These are phyloP conservation scores for Spilarctia lutea DNA, from an alignment of 2,888 invertebrate genomes.

Conservation along the genomic window DNA sequence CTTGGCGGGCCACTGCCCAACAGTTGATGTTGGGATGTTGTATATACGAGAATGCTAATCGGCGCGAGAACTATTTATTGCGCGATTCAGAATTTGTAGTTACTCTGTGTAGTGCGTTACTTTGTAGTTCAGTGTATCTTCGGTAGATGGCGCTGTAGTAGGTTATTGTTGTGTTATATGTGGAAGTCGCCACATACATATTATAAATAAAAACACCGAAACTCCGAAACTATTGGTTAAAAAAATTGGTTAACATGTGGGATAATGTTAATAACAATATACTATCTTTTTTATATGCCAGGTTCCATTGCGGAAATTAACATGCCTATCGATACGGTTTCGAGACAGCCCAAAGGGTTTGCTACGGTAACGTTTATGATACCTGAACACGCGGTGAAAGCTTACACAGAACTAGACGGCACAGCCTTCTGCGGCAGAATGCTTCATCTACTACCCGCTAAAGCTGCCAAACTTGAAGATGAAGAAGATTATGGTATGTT, in stretches of 20 bases:
- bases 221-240: no score
- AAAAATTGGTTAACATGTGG: background rate
- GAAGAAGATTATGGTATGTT: constrained; percentile 76
- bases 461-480: constrained; percentile 86
- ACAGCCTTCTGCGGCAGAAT: constrained; percentile 95
- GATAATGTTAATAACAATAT: background rate
- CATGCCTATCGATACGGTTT: constrained; percentile 94
- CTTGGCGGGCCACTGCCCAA: no score
- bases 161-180: no score
- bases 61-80: no score
- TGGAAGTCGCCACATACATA: no score
- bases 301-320: constrained; percentile 95
- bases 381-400: constrained; percentile 97
- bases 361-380: constrained; percentile 97
- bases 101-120: no score
- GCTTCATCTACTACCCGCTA: constrained; percentile 96
- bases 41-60: no score
- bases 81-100: no score
- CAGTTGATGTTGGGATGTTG: no score
- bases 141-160: no score
- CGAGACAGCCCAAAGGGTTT: constrained; percentile 96
- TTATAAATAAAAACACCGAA: no score
- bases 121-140: no score
- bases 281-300: constrained; percentile 56
- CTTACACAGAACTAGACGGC: constrained; percentile 96